Base-by-base conservation (phyloP, 92 coral and sea anemone genomes). In the Porites evermanni region DNA sequence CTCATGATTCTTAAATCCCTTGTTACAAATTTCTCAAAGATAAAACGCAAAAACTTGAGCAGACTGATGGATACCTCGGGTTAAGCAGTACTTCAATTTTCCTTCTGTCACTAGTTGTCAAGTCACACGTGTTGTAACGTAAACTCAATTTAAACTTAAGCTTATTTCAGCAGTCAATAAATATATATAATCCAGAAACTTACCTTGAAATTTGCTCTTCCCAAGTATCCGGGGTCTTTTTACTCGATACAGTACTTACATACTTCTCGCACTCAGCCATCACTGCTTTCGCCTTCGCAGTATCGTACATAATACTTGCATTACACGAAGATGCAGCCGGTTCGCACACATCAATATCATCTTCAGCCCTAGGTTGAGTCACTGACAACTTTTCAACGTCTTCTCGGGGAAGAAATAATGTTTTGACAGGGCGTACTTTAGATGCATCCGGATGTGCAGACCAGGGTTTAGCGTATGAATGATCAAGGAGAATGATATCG, bases 231-330 rank as follows among this genome's bases (percentile, higher is more conserved):
- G 99, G 99, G 14, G 99, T 97, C 84, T 93, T 88, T 81, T 91
- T 97, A 82, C 99, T 97, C 11, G 97, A 93, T 9, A 88, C 97
- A 92, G 92, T 87, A 24, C 95, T 93, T n/a, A 95, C 99, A 67
- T 88, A 95, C 89, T 92, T 97, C 83, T 97, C 99, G 72, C 99
- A 97, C 73, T 97, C 99, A 70, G 95, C 94, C 99, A 97, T 97
- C 16, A 90, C 97, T 56, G 95, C 77, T 84, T 88, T 95, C 17
- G 99, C 98, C 64, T 97, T 97, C 16, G 95, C 91, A 18, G 92
- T 94, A 72, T 97, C 99, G 72, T 95, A 97, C 82, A 92, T 91
- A 63, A 97, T 92, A 71, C 80, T 91, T 26, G 95, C 81, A 24
- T 89, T 83, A 72, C 67, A 84, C 53, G 93, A 82, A n/a, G 90